Conservation (phyloP, 1,140 invertebrate genomes). For the Sitophilus oryzae region DNA sequence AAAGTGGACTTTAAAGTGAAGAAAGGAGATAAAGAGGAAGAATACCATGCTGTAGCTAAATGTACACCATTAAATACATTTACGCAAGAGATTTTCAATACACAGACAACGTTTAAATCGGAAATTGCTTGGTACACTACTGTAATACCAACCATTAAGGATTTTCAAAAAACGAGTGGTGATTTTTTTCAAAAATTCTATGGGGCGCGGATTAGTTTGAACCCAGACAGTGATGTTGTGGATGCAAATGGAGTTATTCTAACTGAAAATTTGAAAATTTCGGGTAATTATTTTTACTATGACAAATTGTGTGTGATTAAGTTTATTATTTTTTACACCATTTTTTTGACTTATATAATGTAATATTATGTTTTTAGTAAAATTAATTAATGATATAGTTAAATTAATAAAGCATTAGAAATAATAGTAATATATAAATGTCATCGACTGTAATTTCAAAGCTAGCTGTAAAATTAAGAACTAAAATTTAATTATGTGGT, state of each 20-base stretch:
- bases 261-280: slow-evolving; percentile 48
- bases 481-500: too few relatives aligned
- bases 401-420: too few relatives aligned
- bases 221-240: slow-evolving; percentile 35
- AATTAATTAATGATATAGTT: too few relatives aligned
- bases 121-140: slow-evolving; percentile 51
- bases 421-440: too few relatives aligned
- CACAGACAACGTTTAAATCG: slow-evolving; percentile 49
- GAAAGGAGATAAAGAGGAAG: slow-evolving; percentile 34
- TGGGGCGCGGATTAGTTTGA: slow-evolving; percentile 46
- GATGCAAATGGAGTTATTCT: slow-evolving; percentile 51
- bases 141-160: slow-evolving; percentile 45
- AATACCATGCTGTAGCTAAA: slow-evolving; percentile 46
- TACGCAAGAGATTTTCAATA: slow-evolving; percentile 50
- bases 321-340: background rate
- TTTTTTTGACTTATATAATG: too few relatives aligned
- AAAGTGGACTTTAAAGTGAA: slow-evolving; percentile 16
- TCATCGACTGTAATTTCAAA: too few relatives aligned
- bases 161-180: slow-evolving; percentile 46
- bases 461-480: too few relatives aligned
- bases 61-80: slow-evolving; percentile 48
- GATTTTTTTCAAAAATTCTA: slow-evolving; percentile 47
- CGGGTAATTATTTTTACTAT: slow-evolving; percentile 4
- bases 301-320: background rate
- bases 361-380: too few relatives aligned